Percentiles rank a stretch among this genome's conserved stretches.
phyloP scores from a whole-genome alignment of 2,888 invertebrate genomes.

The Augiades crinisus region DNA sequence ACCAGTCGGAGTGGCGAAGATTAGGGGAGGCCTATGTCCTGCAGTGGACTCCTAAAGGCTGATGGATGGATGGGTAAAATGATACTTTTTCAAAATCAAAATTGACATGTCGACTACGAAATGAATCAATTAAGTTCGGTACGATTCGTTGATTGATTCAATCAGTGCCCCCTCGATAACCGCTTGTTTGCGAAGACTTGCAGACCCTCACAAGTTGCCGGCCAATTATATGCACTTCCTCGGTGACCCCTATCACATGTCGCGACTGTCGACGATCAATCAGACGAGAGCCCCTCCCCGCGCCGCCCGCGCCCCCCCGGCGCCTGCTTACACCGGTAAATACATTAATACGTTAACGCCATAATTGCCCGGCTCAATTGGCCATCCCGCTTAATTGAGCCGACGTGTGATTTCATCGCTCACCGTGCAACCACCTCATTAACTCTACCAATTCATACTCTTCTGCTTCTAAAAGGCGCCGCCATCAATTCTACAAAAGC shows the following conservation, averaged over 20 bases:
- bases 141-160: slow-evolving; percentile 2
- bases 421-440: background rate
- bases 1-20: too few species aligned
- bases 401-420: slow-evolving; percentile 44
- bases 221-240: slow-evolving; percentile 20
- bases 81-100: too few species aligned
- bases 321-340: slow-evolving; percentile 14
- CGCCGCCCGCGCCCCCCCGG: slow-evolving; percentile 22
- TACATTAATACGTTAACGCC: slow-evolving; percentile 46
- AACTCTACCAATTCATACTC: too few species aligned
- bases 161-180: slow-evolving; percentile 9
- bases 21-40: too few species aligned
- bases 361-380: slow-evolving; percentile 51
- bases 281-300: slow-evolving; percentile 10
- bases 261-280: slow-evolving; percentile 24
- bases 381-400: slow-evolving; percentile 50
- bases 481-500: too few species aligned
- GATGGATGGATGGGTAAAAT: too few species aligned
- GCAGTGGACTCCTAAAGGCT: too few species aligned
- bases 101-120: too few species aligned
- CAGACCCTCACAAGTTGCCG: background rate
- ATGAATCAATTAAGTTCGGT: background rate
- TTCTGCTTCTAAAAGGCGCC: too few species aligned
- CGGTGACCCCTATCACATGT: slow-evolving; percentile 18
- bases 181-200: background rate